A percentile compares a stretch with the other conserved stretches of the same genome.
phyloP scores from a whole-genome alignment of 2,888 invertebrate species.

The Andrena camellia region DNA sequence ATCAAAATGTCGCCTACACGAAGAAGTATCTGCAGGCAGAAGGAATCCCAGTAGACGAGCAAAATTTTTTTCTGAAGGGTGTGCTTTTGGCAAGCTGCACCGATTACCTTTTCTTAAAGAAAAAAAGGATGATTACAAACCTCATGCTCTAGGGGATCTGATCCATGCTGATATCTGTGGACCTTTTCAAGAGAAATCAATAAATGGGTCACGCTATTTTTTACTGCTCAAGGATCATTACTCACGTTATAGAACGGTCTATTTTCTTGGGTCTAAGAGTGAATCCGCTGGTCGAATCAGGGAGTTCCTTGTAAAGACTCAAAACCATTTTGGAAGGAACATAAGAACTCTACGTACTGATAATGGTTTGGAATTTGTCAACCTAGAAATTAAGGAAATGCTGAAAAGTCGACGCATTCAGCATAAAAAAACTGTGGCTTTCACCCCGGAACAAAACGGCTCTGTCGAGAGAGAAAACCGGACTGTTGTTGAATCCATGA shows the following conservation, averaged over 20 bases:
- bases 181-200: slow-evolving; percentile 19
- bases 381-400: neutral
- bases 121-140: neutral
- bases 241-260: neutral
- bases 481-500: neutral
- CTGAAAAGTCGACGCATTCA: neutral
- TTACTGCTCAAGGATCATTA: neutral
- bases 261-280: neutral
- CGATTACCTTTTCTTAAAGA: slow-evolving; percentile 45
- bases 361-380: neutral
- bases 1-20: slow-evolving; percentile 50
- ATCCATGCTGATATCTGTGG: slow-evolving; percentile 22
- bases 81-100: slow-evolving; percentile 49
- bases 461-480: slow-evolving; percentile 6
- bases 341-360: neutral
- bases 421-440: neutral
- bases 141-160: slow-evolving; percentile 39
- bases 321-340: neutral
- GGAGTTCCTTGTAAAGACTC: neutral
- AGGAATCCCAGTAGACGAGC: neutral
- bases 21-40: slow-evolving; percentile 29
- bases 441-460: slow-evolving; percentile 5
- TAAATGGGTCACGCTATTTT: neutral
- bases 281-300: neutral
- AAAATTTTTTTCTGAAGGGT: slow-evolving; percentile 43